These are phyloP conservation scores for Torymus aiolomorphi DNA, from an alignment of 2,888 invertebrate genomes.

Conservation along the genomic window DNA sequence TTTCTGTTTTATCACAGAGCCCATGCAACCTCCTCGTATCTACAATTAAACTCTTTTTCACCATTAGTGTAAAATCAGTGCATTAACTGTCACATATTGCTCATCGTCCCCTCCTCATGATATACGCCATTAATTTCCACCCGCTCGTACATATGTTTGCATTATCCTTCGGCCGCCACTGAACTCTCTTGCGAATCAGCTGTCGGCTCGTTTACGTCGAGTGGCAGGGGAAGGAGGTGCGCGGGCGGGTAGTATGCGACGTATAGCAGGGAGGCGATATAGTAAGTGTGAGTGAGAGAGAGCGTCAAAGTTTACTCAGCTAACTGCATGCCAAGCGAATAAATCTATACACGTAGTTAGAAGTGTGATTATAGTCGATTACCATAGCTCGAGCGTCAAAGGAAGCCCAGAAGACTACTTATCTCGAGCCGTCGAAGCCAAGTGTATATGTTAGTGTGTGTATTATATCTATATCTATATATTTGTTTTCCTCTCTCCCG, in stretches of 20 bases:
- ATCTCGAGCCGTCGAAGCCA: too few relatives aligned
- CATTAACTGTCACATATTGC: slow-evolving; percentile 13
- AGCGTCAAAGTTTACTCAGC: slow-evolving; percentile 62
- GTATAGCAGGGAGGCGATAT: too few relatives aligned
- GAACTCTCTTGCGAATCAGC: slow-evolving; percentile 21
- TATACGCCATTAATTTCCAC: slow-evolving; percentile 22
- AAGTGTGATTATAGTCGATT: slow-evolving; percentile 47
- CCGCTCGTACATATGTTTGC: slow-evolving; percentile 28
- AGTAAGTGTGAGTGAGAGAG: background rate
- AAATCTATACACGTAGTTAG: slow-evolving; percentile 60
- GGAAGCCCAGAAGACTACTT: background rate
- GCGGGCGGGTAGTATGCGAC: too few relatives aligned
- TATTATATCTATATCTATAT: background rate
- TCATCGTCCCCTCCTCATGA: slow-evolving; percentile 1
- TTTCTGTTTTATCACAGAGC: too few relatives aligned
- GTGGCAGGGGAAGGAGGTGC: slow-evolving; percentile 31
- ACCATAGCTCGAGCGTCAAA: slow-evolving; percentile 9
- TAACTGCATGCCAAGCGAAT: slow-evolving; percentile 74
- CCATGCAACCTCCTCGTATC: too few relatives aligned
- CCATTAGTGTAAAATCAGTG: slow-evolving; percentile 20
- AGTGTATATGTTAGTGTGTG: too few relatives aligned
- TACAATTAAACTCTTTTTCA: too few relatives aligned
- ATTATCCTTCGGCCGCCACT: slow-evolving; percentile 35
- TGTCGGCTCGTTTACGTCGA: slow-evolving; percentile 38
- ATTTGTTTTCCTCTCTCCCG: background rate